A percentile compares a stretch with the other conserved stretches of the same genome.
Evolutionary conservation across 2,113 vertebrate genomes (phyloP).

Genomic region (Silurus glanis): DNA sequence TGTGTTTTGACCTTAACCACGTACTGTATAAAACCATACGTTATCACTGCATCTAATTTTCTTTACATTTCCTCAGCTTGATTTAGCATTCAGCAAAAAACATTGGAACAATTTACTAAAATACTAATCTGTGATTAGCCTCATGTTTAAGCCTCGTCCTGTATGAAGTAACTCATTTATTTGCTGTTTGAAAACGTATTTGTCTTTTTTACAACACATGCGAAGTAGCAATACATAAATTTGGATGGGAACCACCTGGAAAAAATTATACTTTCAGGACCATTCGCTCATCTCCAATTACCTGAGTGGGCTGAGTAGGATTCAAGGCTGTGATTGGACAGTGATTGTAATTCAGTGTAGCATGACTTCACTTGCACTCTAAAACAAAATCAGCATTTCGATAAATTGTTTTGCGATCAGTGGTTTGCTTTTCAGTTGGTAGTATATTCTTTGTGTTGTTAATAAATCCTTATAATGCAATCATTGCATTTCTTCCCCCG

Average conservation of each 20-base stretch:
- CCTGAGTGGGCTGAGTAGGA: not conserved
- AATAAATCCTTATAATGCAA: not conserved
- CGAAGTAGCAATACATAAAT: not conserved
- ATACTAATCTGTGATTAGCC: not conserved
- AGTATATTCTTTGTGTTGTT: not conserved
- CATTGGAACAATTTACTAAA: not conserved
- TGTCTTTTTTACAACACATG: not conserved
- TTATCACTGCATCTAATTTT: not conserved
- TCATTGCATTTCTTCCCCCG: not conserved
- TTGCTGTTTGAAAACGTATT: not conserved
- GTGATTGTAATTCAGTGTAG: not conserved
- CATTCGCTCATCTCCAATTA: not conserved
- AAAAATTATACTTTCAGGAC: not conserved
- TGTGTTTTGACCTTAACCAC: not conserved
- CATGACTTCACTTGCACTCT: not conserved
- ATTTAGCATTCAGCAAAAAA: too few species aligned
- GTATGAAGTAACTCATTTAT: not conserved
- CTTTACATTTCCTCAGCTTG: too few species aligned
- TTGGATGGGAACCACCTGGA: too few species aligned
- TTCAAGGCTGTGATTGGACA: not conserved
- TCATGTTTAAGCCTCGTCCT: not conserved
- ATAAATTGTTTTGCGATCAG: not conserved
- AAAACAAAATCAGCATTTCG: not conserved
- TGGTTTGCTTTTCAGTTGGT: not conserved
- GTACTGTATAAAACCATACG: not conserved